Evolutionary conservation across 2,113 vertebrate species (phyloP).

Genomic region (Chaenogobius annularis): DNA sequence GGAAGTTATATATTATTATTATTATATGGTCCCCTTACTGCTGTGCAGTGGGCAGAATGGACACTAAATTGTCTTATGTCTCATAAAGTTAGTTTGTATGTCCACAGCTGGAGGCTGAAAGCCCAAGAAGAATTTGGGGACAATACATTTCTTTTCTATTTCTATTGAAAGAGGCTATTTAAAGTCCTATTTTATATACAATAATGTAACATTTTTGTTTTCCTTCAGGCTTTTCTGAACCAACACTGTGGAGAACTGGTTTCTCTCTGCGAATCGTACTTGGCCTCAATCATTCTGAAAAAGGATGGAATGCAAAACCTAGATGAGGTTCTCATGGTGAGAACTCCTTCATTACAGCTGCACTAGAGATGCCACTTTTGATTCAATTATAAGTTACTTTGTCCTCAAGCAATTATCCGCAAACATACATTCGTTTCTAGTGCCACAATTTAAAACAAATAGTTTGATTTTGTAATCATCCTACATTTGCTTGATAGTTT

Average conservation of each 20-base stretch:
- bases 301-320: conserved; percentile 77
- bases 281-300: conserved; percentile 81
- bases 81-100: too few species aligned
- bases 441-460: neutral
- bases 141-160: too few species aligned
- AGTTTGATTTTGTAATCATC: neutral
- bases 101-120: too few species aligned
- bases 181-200: neutral
- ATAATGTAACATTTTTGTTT: neutral
- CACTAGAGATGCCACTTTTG: too few species aligned
- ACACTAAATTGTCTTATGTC: too few species aligned
- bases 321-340: conserved; percentile 85
- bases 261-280: conserved; percentile 77
- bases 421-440: too few species aligned
- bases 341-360: conserved; percentile 7
- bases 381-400: too few species aligned
- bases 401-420: too few species aligned
- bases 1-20: too few species aligned
- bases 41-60: too few species aligned
- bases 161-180: neutral
- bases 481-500: neutral
- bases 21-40: too few species aligned
- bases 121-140: too few species aligned
- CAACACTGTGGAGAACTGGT: conserved; percentile 85
- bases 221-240: conserved; percentile 73